Evolutionary conservation across 2,888 invertebrate genomes (phyloP).

Genomic region (Geotrupes spiniger): DNA sequence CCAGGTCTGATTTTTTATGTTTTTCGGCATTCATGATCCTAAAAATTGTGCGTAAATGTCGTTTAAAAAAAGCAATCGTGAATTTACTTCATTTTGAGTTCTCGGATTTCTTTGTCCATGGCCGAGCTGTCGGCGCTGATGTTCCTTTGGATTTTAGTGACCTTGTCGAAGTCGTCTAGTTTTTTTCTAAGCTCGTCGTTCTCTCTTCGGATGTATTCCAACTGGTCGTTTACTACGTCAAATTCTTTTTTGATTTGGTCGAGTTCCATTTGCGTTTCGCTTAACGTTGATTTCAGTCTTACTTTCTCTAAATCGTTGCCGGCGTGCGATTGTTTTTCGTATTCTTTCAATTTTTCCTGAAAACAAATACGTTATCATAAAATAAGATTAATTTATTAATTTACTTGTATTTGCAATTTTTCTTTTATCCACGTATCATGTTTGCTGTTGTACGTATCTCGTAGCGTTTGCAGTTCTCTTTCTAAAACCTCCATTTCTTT

Average conservation of each 20-base stretch:
- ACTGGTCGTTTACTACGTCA: conserved; percentile 66
- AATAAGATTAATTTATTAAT: too few species aligned
- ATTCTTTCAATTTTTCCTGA: conserved; percentile 52
- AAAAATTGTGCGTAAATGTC: conserved; percentile 20
- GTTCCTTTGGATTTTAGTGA: conserved; percentile 77
- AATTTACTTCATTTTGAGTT: conserved; percentile 60
- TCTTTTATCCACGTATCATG: conserved; percentile 72
- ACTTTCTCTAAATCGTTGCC: conserved; percentile 60
- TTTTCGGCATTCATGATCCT: conserved; percentile 63
- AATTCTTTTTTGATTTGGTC: conserved; percentile 67
- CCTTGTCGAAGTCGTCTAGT: conserved; percentile 80
- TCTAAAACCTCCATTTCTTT: conserved; percentile 61
- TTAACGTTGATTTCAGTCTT: conserved; percentile 65
- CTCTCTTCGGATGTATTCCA: conserved; percentile 69
- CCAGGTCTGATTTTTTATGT: conserved; percentile 72
- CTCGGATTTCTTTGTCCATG: conserved; percentile 72
- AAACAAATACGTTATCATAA: too few species aligned
- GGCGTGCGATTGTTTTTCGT: conserved; percentile 41
- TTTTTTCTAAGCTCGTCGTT: conserved; percentile 78
- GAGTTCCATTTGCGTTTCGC: conserved; percentile 73
- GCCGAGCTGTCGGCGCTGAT: conserved; percentile 73
- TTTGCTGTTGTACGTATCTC: conserved; percentile 63
- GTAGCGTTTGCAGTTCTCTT: conserved; percentile 62
- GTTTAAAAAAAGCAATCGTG: background rate
- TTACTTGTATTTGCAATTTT: conserved; percentile 66